These are phyloP conservation scores for Callinectes sapidus DNA, from an alignment of 2,888 invertebrate species.

Conservation along the genomic window DNA sequence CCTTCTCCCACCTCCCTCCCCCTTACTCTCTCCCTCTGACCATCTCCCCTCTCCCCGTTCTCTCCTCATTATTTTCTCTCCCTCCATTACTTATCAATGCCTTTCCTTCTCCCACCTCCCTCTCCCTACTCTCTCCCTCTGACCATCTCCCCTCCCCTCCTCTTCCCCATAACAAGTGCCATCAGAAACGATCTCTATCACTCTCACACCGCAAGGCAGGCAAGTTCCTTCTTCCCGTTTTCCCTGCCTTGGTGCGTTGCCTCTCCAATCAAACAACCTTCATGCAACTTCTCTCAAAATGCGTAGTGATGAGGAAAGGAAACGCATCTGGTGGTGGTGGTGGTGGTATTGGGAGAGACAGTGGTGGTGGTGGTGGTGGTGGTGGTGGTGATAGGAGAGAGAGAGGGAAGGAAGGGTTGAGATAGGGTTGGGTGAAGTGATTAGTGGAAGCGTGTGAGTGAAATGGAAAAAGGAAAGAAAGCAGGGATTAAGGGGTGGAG, in stretches of 20 bases:
- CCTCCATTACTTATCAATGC: no score
- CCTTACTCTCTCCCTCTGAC: not conserved
- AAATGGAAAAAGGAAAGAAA: not conserved
- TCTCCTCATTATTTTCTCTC: no score
- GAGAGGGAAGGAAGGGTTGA: not conserved
- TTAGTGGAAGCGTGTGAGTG: not conserved
- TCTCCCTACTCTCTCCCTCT: not conserved
- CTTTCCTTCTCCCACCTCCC: not conserved
- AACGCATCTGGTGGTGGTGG: no score
- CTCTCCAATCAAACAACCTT: not conserved
- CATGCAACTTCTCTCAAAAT: not conserved
- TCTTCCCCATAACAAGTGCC: not conserved
- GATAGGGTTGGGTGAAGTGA: not conserved
- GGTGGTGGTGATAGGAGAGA: no score
- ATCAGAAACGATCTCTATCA: not conserved
- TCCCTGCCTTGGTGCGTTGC: not conserved
- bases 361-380: no score
- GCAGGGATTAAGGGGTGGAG: not conserved
- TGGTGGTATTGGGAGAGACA: no score
- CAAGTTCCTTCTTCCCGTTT: not conserved
- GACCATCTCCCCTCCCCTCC: conserved; percentile 1
- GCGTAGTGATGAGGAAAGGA: not conserved
- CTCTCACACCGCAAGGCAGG: not conserved
- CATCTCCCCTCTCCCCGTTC: conserved; percentile 8
- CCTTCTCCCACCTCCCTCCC: not conserved